phyloP scores from a whole-genome alignment of 2,113 vertebrate genomes.

The Guaruba guarouba region DNA sequence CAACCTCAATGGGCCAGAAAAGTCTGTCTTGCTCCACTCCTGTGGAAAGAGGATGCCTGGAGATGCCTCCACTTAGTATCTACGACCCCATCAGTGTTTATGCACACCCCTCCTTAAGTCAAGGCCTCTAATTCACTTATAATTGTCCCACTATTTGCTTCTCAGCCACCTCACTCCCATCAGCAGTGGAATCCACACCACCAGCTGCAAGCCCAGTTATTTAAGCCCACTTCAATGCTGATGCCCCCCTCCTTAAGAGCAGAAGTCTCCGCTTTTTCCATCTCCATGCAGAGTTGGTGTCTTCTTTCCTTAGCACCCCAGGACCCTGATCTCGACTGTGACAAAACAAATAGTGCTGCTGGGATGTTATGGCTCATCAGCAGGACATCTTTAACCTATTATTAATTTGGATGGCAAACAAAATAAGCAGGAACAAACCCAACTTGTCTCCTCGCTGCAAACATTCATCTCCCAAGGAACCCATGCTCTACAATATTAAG shows the following conservation, averaged over 20 bases:
- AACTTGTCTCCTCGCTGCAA: background rate
- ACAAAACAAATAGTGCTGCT: background rate
- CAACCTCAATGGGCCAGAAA: background rate
- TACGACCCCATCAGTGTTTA: background rate
- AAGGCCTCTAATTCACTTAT: background rate
- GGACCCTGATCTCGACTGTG: background rate
- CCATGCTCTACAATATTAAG: background rate
- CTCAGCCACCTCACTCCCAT: background rate
- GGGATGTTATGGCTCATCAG: background rate
- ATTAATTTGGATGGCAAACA: background rate
- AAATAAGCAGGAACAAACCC: background rate
- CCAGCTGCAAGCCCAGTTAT: background rate
- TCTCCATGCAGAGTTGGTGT: background rate
- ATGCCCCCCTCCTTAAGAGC: background rate
- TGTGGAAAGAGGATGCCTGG: background rate
- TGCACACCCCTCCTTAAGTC: background rate
- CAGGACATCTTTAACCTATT: background rate
- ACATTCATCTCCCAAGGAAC: background rate
- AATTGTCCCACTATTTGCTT: background rate
- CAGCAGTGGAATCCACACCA: background rate
- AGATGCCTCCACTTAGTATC: background rate
- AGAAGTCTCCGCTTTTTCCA: background rate
- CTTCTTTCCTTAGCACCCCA: background rate
- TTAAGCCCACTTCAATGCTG: background rate
- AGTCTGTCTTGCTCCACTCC: background rate